Evolutionary conservation across 2,797 vertebrate species (phyloP).

Genomic region (Anas acuta): DNA sequence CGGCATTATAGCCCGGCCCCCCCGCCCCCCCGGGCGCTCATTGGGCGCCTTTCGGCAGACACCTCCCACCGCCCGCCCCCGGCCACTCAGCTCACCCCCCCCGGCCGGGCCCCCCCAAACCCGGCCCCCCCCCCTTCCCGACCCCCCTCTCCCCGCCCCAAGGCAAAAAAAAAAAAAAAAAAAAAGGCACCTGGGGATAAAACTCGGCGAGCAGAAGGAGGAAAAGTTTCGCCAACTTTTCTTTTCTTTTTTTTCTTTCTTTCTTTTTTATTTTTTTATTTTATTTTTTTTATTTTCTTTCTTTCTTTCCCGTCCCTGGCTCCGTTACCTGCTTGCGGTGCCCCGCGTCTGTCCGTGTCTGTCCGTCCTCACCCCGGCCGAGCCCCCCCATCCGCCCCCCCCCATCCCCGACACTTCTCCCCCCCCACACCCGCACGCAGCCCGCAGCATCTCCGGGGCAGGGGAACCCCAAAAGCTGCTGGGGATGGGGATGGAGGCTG

Average conservation of each 20-base stretch:
- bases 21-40: conserved; percentile 33
- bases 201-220: background rate
- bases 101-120: background rate
- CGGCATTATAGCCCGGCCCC: conserved; percentile 60
- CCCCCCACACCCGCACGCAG: background rate
- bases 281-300: background rate
- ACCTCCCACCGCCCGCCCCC: conserved; percentile 44
- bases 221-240: background rate
- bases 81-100: conserved; percentile 17
- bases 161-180: too few relatives aligned
- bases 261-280: background rate
- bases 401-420: background rate
- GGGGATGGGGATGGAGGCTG: accelerated
- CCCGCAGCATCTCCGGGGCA: accelerated
- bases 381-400: background rate
- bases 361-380: background rate
- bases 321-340: accelerated
- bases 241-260: accelerated
- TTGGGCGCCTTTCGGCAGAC: conserved; percentile 13
- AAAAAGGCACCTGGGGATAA: background rate
- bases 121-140: background rate
- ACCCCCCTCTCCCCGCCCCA: accelerated
- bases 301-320: background rate
- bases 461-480: background rate
- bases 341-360: background rate